These are phyloP conservation scores for Agrotis exclamationis DNA, from an alignment of 2,888 invertebrate species.

Conservation along the genomic window DNA sequence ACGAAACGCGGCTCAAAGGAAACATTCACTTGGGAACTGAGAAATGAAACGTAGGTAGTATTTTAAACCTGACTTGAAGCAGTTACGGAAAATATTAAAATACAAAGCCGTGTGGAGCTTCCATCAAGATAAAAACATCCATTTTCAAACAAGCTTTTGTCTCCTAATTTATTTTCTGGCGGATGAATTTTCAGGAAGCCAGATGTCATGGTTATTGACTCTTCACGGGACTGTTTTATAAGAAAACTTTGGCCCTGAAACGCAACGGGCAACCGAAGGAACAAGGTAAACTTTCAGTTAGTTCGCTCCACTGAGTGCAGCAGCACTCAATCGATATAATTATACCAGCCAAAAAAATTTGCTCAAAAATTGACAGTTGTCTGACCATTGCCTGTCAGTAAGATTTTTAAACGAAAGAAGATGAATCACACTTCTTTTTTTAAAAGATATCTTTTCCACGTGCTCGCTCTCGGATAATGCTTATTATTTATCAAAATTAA, in stretches of 20 bases:
- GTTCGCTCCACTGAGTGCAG: too few species aligned
- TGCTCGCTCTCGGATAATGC: background rate
- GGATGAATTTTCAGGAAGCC: background rate
- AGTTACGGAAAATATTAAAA: background rate
- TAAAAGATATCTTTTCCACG: background rate
- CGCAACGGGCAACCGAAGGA: too few species aligned
- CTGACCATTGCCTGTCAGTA: background rate
- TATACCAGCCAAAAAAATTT: too few species aligned
- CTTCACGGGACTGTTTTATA: too few species aligned
- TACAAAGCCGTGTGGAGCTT: background rate
- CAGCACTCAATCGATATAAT: too few species aligned
- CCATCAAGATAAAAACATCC: background rate
- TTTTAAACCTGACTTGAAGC: background rate
- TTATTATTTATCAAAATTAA: background rate
- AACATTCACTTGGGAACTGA: conserved; percentile 24
- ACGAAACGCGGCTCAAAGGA: conserved; percentile 37
- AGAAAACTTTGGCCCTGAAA: too few species aligned
- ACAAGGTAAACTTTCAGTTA: too few species aligned
- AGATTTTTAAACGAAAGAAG: background rate
- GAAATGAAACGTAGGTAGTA: background rate
- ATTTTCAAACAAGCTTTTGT: background rate
- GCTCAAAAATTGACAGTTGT: too few species aligned
- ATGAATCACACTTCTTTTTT: background rate
- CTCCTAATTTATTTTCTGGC: background rate
- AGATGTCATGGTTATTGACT: too few species aligned